phyloP scores from a whole-genome alignment of 1,140 invertebrate species.

The Harpegnathos saltator region DNA sequence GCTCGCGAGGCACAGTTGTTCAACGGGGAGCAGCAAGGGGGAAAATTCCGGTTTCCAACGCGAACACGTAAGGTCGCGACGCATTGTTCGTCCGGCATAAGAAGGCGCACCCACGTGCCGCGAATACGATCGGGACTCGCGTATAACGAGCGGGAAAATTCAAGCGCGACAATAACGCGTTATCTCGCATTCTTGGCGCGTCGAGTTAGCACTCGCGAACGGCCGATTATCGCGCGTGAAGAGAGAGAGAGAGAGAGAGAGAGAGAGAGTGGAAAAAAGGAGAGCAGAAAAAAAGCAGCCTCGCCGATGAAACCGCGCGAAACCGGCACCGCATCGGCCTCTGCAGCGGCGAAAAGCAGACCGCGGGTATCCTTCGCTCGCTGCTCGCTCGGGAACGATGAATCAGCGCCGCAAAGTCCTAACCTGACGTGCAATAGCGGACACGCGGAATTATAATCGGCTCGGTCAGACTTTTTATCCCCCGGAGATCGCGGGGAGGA shows the following conservation, averaged over 20 bases:
- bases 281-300: no score
- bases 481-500: no score
- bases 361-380: conserved; percentile 25
- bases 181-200: conserved; percentile 36
- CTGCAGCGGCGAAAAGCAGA: conserved; percentile 23
- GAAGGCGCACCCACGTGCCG: not conserved
- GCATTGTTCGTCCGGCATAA: not conserved
- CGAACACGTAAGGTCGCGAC: conserved; percentile 25
- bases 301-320: not conserved
- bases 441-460: conserved; percentile 20
- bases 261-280: no score
- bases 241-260: not conserved
- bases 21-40: not conserved
- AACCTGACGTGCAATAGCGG: conserved; percentile 22
- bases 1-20: not conserved
- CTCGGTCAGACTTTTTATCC: not conserved
- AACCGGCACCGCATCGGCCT: not conserved
- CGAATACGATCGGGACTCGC: conserved; percentile 3
- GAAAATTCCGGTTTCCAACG: conserved; percentile 4
- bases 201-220: not conserved
- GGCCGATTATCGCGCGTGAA: not conserved
- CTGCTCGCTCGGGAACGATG: conserved; percentile 36
- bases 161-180: not conserved
- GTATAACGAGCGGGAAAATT: conserved; percentile 15
- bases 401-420: conserved; percentile 30